Evolutionary conservation across 2,797 vertebrate species (phyloP).

Genomic region (Pseudochirops cupreus): DNA sequence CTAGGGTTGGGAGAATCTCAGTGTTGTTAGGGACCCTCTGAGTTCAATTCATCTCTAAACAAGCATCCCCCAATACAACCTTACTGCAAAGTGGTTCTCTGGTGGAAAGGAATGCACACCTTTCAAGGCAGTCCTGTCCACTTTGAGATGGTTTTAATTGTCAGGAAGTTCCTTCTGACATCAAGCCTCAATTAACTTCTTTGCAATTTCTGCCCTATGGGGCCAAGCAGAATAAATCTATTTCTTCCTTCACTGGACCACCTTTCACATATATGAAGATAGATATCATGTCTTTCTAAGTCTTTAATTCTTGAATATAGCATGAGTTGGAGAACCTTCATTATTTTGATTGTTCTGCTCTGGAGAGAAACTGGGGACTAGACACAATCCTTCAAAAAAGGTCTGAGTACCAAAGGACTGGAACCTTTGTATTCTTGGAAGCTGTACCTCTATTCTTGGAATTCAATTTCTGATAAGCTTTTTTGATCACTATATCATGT

Average conservation of each 20-base stretch:
- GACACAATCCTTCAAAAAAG: not conserved
- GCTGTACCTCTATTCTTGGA: not conserved
- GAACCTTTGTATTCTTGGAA: not conserved
- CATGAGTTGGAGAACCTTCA: not conserved
- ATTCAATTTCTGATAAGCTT: not conserved
- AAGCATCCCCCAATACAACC: not conserved
- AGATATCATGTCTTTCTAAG: not conserved
- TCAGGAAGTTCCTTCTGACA: not conserved
- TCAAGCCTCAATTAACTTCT: not conserved
- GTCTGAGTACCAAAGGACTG: not conserved
- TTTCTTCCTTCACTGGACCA: not conserved
- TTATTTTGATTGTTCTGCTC: not conserved
- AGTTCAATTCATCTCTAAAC: not conserved
- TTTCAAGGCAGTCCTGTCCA: not conserved
- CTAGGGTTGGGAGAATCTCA: not conserved
- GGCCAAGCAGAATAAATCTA: not conserved
- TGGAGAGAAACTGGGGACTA: not conserved
- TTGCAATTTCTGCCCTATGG: not conserved
- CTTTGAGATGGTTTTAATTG: not conserved
- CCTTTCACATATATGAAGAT: not conserved
- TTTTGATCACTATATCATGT: not conserved
- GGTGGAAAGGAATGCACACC: not conserved
- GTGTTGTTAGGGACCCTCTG: not conserved
- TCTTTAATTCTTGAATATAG: not conserved
- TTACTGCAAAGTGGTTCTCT: not conserved